phyloP scores from a whole-genome alignment of 1,140 invertebrate genomes.

The Brachionus paranguensis region DNA sequence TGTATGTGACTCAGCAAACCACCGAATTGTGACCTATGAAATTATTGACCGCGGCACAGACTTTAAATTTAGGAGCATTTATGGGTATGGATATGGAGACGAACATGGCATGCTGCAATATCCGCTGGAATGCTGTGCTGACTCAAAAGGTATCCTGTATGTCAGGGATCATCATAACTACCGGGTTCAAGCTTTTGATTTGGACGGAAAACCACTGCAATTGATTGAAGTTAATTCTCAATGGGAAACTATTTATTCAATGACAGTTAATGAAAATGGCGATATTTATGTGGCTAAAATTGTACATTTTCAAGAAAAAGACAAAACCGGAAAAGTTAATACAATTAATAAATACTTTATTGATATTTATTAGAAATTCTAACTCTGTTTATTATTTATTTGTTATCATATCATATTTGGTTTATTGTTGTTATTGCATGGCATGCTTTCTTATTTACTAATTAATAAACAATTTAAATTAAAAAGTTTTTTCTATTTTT shows the following conservation, averaged over 20 bases:
- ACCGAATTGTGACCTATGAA: conserved; percentile 20
- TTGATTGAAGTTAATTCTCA: conserved; percentile 25
- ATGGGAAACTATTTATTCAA: conserved; percentile 32
- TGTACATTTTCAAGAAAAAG: conserved; percentile 2
- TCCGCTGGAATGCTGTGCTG: conserved; percentile 29
- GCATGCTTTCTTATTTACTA: no score
- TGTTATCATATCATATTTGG: not conserved
- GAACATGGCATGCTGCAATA: conserved; percentile 25
- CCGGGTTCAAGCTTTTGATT: conserved; percentile 22
- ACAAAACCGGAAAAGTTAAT: not conserved
- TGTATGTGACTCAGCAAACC: conserved; percentile 28
- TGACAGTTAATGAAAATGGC: conserved; percentile 26
- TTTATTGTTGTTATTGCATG: not conserved
- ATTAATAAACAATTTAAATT: no score
- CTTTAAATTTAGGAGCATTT: conserved; percentile 19
- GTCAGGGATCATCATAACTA: conserved; percentile 37
- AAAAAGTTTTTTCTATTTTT: no score
- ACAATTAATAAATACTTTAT: conserved; percentile 38
- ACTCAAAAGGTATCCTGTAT: conserved; percentile 9
- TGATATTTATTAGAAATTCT: conserved; percentile 29
- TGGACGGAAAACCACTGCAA: not conserved
- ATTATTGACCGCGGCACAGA: not conserved
- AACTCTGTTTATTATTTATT: not conserved
- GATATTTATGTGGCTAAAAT: conserved; percentile 39
- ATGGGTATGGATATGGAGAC: conserved; percentile 25